Evolutionary conservation across 2,113 vertebrate genomes (phyloP).

Genomic region (Carassius gibelio): DNA sequence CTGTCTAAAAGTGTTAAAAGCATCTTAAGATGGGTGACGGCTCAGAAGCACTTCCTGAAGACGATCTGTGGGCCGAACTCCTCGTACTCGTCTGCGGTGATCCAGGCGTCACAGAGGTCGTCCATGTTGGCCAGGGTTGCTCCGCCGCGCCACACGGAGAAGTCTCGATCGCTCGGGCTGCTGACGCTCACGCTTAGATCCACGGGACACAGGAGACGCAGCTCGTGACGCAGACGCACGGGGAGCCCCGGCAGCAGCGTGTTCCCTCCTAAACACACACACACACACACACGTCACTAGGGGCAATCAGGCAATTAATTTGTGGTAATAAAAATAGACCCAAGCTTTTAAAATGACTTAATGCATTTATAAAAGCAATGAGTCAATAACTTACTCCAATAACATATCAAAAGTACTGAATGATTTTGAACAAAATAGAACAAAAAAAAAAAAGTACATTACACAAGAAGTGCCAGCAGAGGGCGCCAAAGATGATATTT

Average conservation of each 20-base stretch:
- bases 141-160: conserved; percentile 74
- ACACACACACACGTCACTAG: no score
- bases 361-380: no score
- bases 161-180: conserved; percentile 70
- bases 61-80: conserved; percentile 73
- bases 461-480: no score
- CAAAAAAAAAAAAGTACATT: no score
- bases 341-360: no score
- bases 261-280: conserved; percentile 70
- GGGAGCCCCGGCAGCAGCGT: conserved; percentile 72
- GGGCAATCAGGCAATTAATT: no score
- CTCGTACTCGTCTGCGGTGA: conserved; percentile 72
- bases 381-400: no score
- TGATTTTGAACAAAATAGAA: no score
- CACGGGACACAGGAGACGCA: conserved; percentile 58
- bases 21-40: not conserved
- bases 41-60: conserved; percentile 78
- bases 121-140: conserved; percentile 69
- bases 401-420: no score
- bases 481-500: no score
- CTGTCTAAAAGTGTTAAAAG: not conserved
- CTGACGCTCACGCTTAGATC: conserved; percentile 61
- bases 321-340: no score
- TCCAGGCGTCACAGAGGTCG: conserved; percentile 67
- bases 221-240: conserved; percentile 70